Base-by-base conservation (phyloP, 2,113 vertebrate species). In the Pao palembangensis region DNA sequence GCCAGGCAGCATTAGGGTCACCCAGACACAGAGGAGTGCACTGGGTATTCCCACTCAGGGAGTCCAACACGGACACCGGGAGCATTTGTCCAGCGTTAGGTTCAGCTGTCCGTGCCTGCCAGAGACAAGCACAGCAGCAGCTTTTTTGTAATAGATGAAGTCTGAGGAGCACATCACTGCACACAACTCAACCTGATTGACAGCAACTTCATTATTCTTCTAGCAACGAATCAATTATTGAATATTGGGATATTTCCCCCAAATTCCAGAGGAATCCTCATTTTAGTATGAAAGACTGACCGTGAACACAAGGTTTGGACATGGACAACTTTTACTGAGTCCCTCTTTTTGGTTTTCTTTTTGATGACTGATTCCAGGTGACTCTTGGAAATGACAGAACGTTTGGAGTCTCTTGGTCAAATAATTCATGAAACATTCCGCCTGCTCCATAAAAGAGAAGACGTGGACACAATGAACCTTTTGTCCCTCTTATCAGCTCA, bases 1-100 rank as follows among this genome's bases (percentile, higher is more conserved):
- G 93, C 91, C 93, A 92, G 16, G 79, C 78, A 88, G 90, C 80
- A 94, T 96, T 93, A 95, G 87, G 85, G 88, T 95, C 93, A 93
- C 87, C 83, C 87, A 87, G 90, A 1, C 80, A 78, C 72, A 80
- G 82, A 87, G 67, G 61, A 83, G 88, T 89, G 87, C 71, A 80
- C 84, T 68, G 86, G 81, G 91, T 91, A 91, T 87, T 92, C 88
- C 88, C 85, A 88, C 87, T 89, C 84, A 65, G 80, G 73, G 57
- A 79, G 73, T 0, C 67, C 92, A 92, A 93, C 91, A 91, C 88
- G 92, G 90, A 90, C 91, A 90, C 84, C 88, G 88, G 91, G 85
- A 91, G 80, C 87, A 83, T 86, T 85, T 86, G 88, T 92, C 88
- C 85, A 82, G 66, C 75, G 57, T 48, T 17, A 73, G 73, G 73